Base-by-base conservation (phyloP, 2,888 invertebrate species). In the Drosophila subsilvestris region DNA sequence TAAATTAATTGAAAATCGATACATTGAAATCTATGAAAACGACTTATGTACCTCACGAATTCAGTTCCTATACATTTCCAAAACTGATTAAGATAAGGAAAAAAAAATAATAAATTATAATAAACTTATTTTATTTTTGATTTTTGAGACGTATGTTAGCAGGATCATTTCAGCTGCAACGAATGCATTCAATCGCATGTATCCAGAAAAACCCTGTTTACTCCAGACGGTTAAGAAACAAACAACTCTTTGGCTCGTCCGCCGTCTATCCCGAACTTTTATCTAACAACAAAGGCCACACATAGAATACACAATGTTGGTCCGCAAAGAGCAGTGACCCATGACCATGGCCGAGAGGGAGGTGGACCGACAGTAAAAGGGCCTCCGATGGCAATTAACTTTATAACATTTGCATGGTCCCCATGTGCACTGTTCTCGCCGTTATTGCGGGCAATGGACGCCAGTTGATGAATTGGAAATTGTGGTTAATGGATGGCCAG, bases 401-500 rank as follows among this genome's bases (percentile, higher is more conserved):
- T 86, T 85, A 88, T 80, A 88, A 80, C 84, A 88, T 88, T 86
- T 86, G 76, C 75, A 61, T 47, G 63, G 79, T 65, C 76, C 37
- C 37, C 79, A 75, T 69, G 72, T 84, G 81, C 73, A 80, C 63
- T 75, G 69, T 75, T 47, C 49, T 32, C 22, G 51, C 25, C 42
- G 44, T 55, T 73, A 62, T 29, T 51, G 51, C 45, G 67, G 65
- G 63, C 80, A 69, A 82, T 82, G 74, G 65, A 66, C 74, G 75
- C 62, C 82, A 77, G 83, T 79, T 84, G 84, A 86, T 88, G 80
- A 86, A 86, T 86, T 88, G 84, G 79, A 86, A 88, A 88, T 81
- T 85, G 86, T 53, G 88, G 85, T 85, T 85, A 85, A 87, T 77
- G 74, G 69, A 22, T 65, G 59, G 65, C 56, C 75, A 76, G 76